Base-by-base conservation (phyloP, 2,888 invertebrate genomes). In the Agonum fuliginosum region DNA sequence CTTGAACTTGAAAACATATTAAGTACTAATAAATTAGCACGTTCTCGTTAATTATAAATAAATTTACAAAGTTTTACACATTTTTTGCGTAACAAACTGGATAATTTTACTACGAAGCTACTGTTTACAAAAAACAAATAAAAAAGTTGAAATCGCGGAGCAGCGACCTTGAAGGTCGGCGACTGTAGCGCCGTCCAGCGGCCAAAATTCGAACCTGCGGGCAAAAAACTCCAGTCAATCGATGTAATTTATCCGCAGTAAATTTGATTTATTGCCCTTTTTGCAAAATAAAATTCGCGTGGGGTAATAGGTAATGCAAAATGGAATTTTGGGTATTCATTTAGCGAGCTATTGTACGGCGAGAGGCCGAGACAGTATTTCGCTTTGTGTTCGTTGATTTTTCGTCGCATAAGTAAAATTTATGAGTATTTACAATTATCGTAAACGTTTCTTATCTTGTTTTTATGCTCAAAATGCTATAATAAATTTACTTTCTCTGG, bases 221-320 rank as follows among this genome's bases (percentile, higher is more conserved):
- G 30, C 1, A 62, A 62, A 62, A 62, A 62, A 30, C 22, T n/a
- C 14, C 58, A 27, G 58, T 62, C 58, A 62, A 62, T 62, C 58
- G 58, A 14, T 14, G 37, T 37, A 67, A 76, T 76, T 76, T 76
- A 76, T 76, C 51, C 34, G 34, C 54, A 22, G 30, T 76, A 76
- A 76, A 76, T 65, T 76, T 76, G 75, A 76, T 76, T 76, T 76
- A 76, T 69, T 14, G 73, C 22, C 24, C 41, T 62, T 74, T 71
- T 72, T 73, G 14, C 34, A 58, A 12, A 54, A 58, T 41, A 48
- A 65, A 73, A 30, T 72, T 73, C 58, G 54, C 37, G 37, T 54
- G 24, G 34, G 34, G 41, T 69, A 69, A 69, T 37, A 41, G 41
- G 46, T 46, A 69, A 43, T 46, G 69, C 12, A 43, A 46, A 12